These are phyloP conservation scores for Hydractinia echinata DNA, from an alignment of 30 jellyfish, hydroid and myxozoan species.

Conservation along the genomic window DNA sequence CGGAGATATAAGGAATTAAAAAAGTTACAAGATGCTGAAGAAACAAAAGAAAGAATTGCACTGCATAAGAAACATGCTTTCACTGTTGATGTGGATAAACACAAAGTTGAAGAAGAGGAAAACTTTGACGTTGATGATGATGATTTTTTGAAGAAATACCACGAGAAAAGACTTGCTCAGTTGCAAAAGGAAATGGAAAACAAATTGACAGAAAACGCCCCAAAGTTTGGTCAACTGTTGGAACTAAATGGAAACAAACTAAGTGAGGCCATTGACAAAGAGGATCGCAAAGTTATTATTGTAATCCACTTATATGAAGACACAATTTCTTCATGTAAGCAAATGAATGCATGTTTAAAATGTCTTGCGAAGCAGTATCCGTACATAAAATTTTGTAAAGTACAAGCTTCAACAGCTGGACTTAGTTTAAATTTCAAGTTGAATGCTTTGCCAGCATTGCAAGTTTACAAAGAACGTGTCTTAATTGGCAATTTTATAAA, in stretches of 20 bases:
- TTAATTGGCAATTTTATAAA: conserved; percentile 56
- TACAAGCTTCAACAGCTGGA: conserved; percentile 69
- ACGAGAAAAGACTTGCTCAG: conserved; percentile 66
- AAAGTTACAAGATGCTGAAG: conserved; percentile 29
- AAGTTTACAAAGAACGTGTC: conserved; percentile 69
- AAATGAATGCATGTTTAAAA: conserved; percentile 72
- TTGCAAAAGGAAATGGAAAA: conserved; percentile 65
- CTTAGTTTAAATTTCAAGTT: conserved; percentile 52
- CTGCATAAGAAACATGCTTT: conserved; percentile 42
- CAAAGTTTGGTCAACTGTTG: conserved; percentile 47
- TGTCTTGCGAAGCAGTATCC: conserved; percentile 73
- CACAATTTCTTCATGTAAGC: conserved; percentile 52
- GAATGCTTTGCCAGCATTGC: conserved; percentile 76
- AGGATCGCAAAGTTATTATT: conserved; percentile 51
- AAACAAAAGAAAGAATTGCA: conserved; percentile 39
- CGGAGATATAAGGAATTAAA: conserved; percentile 54
- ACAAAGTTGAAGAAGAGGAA: conserved; percentile 28
- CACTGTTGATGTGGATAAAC: conserved; percentile 36
- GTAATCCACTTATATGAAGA: conserved; percentile 65
- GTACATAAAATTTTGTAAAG: conserved; percentile 41
- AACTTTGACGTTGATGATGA: conserved; percentile 74
- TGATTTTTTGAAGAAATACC: conserved; percentile 62
- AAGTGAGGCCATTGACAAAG: conserved; percentile 57
- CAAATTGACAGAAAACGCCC: background rate
- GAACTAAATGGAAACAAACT: conserved; percentile 51